Conservation (phyloP, 1,140 invertebrate genomes). For the Sitophilus oryzae region DNA sequence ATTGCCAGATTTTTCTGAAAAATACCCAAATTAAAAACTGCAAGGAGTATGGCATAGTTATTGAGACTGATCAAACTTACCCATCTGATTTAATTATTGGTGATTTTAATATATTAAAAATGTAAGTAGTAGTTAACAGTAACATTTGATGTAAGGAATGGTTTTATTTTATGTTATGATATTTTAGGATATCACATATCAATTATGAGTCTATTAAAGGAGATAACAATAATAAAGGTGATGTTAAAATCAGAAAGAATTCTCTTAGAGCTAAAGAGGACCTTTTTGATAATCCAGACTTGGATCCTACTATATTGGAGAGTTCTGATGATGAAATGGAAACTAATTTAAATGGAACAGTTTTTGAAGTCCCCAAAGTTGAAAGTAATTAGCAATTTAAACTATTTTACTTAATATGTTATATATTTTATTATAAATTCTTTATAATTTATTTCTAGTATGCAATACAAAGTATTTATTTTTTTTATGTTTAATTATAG, state of each 20-base stretch:
- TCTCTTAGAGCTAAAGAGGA: constrained; percentile 32
- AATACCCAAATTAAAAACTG: constrained; percentile 32
- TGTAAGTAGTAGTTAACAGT: constrained; percentile 19
- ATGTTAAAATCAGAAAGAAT: constrained; percentile 28
- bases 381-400: too few relatives aligned
- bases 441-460: too few relatives aligned
- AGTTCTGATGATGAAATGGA: constrained; percentile 29
- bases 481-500: too few relatives aligned
- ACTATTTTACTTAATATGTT: too few relatives aligned
- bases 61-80: constrained; percentile 32
- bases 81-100: constrained; percentile 17
- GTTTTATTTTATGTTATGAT: background rate
- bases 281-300: constrained; percentile 33
- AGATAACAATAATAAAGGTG: constrained; percentile 32
- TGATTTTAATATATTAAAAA: constrained; percentile 34
- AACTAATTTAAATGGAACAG: constrained; percentile 6
- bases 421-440: too few relatives aligned
- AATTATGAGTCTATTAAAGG: constrained; percentile 24
- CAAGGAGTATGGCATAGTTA: constrained; percentile 36
- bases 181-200: constrained; percentile 12
- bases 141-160: background rate
- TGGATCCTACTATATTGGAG: constrained; percentile 29
- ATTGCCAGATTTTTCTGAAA: constrained; percentile 28
- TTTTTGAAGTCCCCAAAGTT: constrained; percentile 9
- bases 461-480: too few relatives aligned